Conservation (phyloP, 1,140 invertebrate species). For the Platorchestia sp. region DNA sequence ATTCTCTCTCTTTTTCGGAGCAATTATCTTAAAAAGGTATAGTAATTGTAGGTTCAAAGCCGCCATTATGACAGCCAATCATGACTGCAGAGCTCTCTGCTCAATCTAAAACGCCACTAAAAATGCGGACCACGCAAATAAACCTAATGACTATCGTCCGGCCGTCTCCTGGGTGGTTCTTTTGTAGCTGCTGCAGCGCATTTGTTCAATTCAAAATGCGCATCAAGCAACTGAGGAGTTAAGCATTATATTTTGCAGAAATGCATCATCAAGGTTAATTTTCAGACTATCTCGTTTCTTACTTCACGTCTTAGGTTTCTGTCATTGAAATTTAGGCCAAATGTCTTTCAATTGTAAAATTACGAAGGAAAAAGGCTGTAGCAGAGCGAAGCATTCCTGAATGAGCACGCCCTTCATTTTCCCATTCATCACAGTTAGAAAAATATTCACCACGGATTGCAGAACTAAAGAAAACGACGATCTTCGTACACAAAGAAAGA, state of each 20-base stretch:
- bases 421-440: background rate
- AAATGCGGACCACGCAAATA: constrained; percentile 49
- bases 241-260: background rate
- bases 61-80: constrained; percentile 54
- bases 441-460: background rate
- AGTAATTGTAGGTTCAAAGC: constrained; percentile 47
- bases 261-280: background rate
- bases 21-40: constrained; percentile 55
- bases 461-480: background rate
- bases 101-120: constrained; percentile 39
- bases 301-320: background rate
- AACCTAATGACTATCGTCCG: constrained; percentile 53
- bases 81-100: constrained; percentile 50
- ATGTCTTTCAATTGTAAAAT: background rate
- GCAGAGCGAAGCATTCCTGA: background rate
- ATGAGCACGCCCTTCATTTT: background rate
- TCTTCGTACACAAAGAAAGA: background rate
- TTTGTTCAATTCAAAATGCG: background rate
- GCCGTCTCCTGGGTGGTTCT: constrained; percentile 41
- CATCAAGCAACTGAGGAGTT: background rate
- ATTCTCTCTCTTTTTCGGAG: constrained; percentile 26
- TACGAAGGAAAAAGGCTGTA: background rate
- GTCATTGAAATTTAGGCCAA: background rate
- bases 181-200: background rate
- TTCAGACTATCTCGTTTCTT: background rate